A percentile compares a stretch with the other conserved stretches of the same genome.
Evolutionary conservation across 2,797 vertebrate genomes (phyloP).

Genomic region (Tapirus indicus): DNA sequence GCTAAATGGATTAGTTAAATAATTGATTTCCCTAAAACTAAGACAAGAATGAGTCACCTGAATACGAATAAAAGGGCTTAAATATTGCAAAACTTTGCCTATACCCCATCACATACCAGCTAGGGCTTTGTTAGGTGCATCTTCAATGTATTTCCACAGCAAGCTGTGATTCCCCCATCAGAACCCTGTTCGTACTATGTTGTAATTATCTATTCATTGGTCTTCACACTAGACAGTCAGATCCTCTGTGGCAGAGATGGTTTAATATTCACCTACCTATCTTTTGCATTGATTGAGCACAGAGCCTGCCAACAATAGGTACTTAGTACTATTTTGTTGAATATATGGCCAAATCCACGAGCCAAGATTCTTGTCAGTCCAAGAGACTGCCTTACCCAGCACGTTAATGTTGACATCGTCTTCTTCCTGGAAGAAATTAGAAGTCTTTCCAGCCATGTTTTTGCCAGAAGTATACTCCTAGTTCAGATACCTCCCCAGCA

Average conservation of each 20-base stretch:
- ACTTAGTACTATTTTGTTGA: not conserved
- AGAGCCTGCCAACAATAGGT: not conserved
- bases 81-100: not conserved
- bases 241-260: not conserved
- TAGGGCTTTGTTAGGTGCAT: not conserved
- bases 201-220: not conserved
- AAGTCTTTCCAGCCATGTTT: not conserved
- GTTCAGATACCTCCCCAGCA: not conserved
- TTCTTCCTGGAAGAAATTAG: not conserved
- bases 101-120: not conserved
- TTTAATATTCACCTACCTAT: not conserved
- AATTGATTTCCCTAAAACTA: not conserved
- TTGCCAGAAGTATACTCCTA: not conserved
- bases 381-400: not conserved
- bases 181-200: not conserved
- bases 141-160: not conserved
- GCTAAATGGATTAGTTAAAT: not conserved
- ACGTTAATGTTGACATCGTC: not conserved
- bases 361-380: not conserved
- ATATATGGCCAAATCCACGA: not conserved
- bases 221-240: not conserved
- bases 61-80: constrained; percentile 15
- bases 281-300: not conserved
- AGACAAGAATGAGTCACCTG: not conserved
- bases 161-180: not conserved